Evolutionary conservation across 2,113 vertebrate genomes (phyloP).

Genomic region (Podocnemis expansa): DNA sequence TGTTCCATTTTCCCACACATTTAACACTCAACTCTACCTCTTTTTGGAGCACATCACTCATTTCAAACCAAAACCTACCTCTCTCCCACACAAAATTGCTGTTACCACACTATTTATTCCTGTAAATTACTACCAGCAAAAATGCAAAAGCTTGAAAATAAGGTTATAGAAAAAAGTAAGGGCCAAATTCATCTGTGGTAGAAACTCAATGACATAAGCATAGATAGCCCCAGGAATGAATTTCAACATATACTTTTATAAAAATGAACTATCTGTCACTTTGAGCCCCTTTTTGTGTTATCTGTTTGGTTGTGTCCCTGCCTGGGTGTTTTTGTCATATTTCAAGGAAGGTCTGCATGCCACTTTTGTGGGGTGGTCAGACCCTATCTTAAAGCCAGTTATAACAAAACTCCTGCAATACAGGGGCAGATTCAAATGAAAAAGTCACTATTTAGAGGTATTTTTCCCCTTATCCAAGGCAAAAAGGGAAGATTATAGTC

Average conservation of each 20-base stretch:
- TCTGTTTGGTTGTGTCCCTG: neutral
- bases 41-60: neutral
- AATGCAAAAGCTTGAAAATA: neutral
- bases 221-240: neutral
- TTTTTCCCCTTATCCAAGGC: neutral
- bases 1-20: slow-evolving; percentile 65
- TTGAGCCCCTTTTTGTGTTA: neutral
- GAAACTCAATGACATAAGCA: neutral
- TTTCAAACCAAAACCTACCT: slow-evolving; percentile 48
- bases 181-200: neutral
- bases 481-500: neutral
- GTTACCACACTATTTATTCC: slow-evolving; percentile 44
- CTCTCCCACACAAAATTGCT: slow-evolving; percentile 30
- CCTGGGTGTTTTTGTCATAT: neutral
- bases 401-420: neutral
- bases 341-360: neutral
- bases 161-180: neutral
- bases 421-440: slow-evolving; percentile 1
- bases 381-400: neutral
- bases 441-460: neutral
- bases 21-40: slow-evolving; percentile 53
- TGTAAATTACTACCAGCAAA: slow-evolving; percentile 35
- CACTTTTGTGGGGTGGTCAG: neutral
- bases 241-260: neutral
- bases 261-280: neutral